phyloP scores from a whole-genome alignment of 2,113 vertebrate genomes.

The Cinclus mexicanus region DNA sequence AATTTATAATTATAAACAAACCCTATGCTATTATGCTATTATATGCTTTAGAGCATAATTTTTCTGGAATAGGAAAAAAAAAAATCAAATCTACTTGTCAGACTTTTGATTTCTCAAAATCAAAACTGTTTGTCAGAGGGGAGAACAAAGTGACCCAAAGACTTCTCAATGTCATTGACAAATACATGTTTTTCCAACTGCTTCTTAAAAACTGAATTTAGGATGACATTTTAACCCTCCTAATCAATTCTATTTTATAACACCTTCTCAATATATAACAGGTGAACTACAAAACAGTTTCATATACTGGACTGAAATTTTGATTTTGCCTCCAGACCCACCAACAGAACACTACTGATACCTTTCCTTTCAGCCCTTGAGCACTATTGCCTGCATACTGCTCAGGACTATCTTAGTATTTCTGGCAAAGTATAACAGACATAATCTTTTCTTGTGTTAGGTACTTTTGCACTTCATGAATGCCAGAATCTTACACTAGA shows the following conservation, averaged over 20 bases:
- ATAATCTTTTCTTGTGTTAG: neutral
- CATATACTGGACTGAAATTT: neutral
- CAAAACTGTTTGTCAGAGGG: neutral
- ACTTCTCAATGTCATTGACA: neutral
- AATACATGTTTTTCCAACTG: neutral
- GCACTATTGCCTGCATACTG: too few species aligned
- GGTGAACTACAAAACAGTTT: neutral
- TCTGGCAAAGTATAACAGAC: neutral
- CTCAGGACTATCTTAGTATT: neutral
- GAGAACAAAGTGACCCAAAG: neutral
- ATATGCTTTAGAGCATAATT: neutral
- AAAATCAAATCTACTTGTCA: neutral
- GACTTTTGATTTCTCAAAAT: too few species aligned
- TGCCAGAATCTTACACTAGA: neutral
- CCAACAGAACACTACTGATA: neutral
- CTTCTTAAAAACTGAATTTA: neutral
- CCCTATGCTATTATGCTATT: neutral
- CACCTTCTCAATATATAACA: neutral
- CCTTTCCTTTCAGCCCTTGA: neutral
- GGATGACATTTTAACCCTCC: neutral
- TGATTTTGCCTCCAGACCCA: neutral
- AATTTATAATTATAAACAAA: neutral
- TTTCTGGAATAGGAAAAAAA: neutral
- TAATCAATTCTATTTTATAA: neutral
- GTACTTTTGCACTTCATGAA: neutral